These are phyloP conservation scores for Leptopilina clavipes DNA, from an alignment of 1,140 invertebrate genomes.

Conservation along the genomic window DNA sequence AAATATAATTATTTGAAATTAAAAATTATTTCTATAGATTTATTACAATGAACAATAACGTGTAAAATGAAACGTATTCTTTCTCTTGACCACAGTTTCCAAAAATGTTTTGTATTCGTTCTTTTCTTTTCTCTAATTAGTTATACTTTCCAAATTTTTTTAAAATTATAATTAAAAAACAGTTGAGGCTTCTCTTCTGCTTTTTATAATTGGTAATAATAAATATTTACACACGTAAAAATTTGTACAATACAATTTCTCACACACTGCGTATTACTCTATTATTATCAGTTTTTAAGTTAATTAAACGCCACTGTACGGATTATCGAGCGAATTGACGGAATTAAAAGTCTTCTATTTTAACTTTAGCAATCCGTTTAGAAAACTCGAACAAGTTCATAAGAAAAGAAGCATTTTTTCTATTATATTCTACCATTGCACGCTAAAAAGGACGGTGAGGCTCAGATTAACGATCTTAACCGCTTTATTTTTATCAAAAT, in stretches of 20 bases:
- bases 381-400: not conserved
- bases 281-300: conserved; percentile 27
- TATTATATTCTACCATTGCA: conserved; percentile 64
- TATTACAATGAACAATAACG: conserved; percentile 69
- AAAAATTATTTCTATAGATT: conserved; percentile 64
- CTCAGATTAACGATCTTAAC: conserved; percentile 39
- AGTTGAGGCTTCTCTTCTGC: not conserved
- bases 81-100: conserved; percentile 38
- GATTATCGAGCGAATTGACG: conserved; percentile 10
- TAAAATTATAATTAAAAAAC: not conserved
- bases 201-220: conserved; percentile 44
- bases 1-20: conserved; percentile 73
- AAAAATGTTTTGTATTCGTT: conserved; percentile 30
- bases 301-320: conserved; percentile 20
- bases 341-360: not conserved
- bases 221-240: conserved; percentile 59
- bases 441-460: conserved; percentile 59
- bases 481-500: not conserved
- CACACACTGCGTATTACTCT: conserved; percentile 21
- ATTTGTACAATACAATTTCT: conserved; percentile 50
- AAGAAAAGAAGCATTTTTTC: conserved; percentile 30
- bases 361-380: not conserved
- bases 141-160: conserved; percentile 32
- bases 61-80: conserved; percentile 64
- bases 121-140: conserved; percentile 34